Conservation (phyloP, 30 jellyfish, hydroid and myxozoan genomes). For the Aurelia sp. region DNA sequence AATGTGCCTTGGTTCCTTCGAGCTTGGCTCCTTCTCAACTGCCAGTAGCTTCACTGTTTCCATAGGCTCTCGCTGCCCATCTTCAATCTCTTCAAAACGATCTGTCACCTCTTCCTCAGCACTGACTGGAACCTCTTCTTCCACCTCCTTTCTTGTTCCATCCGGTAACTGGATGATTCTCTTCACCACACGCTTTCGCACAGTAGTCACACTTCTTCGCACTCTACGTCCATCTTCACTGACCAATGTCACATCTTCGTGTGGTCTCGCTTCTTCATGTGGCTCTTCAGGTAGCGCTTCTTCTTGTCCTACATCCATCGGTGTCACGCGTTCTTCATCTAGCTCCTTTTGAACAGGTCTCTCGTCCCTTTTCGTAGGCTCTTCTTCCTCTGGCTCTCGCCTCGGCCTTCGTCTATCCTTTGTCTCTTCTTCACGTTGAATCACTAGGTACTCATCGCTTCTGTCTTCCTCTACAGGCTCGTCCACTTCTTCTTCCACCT, state of each 20-base stretch:
- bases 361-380: neutral
- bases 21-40: neutral
- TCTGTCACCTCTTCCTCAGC: constrained; percentile 32
- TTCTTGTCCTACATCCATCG: constrained; percentile 49
- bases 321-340: constrained; percentile 18
- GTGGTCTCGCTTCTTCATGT: constrained; percentile 9
- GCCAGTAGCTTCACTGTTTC: neutral
- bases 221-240: constrained; percentile 56
- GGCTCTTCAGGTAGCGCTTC: constrained; percentile 15
- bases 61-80: constrained; percentile 5
- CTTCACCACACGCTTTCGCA: constrained; percentile 77
- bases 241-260: constrained; percentile 19
- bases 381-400: constrained; percentile 20
- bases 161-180: constrained; percentile 82
- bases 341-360: neutral
- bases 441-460: constrained; percentile 25
- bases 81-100: constrained; percentile 14
- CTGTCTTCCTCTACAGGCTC: constrained; percentile 13
- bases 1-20: constrained; percentile 73
- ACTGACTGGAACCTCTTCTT: constrained; percentile 82
- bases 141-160: constrained; percentile 80
- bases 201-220: constrained; percentile 60
- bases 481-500: constrained; percentile 55
- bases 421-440: constrained; percentile 8
- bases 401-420: constrained; percentile 14